Evolutionary conservation across 2,113 vertebrate species (phyloP).

Genomic region (Siniperca chuatsi): DNA sequence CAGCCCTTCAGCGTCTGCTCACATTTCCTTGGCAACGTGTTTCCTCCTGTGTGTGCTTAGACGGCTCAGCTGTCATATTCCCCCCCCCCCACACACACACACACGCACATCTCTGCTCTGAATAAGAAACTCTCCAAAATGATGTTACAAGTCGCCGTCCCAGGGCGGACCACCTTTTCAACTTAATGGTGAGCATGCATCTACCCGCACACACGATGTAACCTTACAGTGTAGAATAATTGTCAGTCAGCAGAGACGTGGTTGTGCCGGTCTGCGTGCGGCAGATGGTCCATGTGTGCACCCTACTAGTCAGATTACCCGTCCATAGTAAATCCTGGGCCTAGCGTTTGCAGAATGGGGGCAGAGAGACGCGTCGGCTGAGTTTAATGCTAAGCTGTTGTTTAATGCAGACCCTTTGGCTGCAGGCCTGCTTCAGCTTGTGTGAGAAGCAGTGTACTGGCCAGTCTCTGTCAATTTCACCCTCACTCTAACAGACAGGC

Average conservation of each 20-base stretch:
- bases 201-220: constrained; percentile 27
- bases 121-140: constrained; percentile 35
- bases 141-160: constrained; percentile 41
- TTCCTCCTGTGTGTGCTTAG: constrained; percentile 35
- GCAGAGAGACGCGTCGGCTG: constrained; percentile 38
- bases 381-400: constrained; percentile 60
- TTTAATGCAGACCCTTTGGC: constrained; percentile 47
- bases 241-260: constrained; percentile 38
- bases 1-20: constrained; percentile 70
- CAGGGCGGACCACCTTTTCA: constrained; percentile 50
- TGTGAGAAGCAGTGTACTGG: neutral
- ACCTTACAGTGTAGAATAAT: constrained; percentile 15
- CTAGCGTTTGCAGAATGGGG: constrained; percentile 70
- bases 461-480: constrained; percentile 7
- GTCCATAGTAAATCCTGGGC: constrained; percentile 83
- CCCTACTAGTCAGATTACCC: constrained; percentile 85
- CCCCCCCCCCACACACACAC: constrained; percentile 2
- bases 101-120: constrained; percentile 16
- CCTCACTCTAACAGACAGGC: constrained; percentile 7
- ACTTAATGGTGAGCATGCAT: constrained; percentile 75
- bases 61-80: constrained; percentile 45
- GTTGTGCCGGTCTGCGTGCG: neutral
- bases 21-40: constrained; percentile 84
- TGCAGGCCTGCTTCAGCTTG: constrained; percentile 11
- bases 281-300: constrained; percentile 86